A percentile compares a stretch with the other conserved stretches of the same genome.
Conservation (phyloP, 2,888 invertebrate genomes). For the Drosophila fulvimacula region DNA sequence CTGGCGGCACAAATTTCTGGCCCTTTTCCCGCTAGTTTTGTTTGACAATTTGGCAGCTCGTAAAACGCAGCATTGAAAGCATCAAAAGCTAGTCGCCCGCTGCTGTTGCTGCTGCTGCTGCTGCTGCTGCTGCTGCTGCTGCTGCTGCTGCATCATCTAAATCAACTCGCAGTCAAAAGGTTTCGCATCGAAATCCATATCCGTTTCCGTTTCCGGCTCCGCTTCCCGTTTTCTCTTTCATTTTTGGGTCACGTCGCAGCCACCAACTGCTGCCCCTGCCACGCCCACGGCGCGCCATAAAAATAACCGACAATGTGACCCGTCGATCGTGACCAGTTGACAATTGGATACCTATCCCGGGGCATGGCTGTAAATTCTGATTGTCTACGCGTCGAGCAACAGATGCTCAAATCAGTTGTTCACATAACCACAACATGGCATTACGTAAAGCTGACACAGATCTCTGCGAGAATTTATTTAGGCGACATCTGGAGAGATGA, state of each 20-base stretch:
- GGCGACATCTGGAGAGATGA: not conserved
- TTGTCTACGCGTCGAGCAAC: slow-evolving; percentile 13
- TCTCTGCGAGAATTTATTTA: not conserved
- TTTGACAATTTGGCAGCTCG: slow-evolving; percentile 70
- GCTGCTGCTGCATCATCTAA: slow-evolving; percentile 62
- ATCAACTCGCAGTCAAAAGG: slow-evolving; percentile 52
- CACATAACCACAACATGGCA: not conserved
- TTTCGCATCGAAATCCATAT: slow-evolving; percentile 4
- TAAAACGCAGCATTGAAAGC: slow-evolving; percentile 57
- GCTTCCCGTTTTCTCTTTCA: slow-evolving; percentile 4
- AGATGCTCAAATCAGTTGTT: slow-evolving; percentile 11
- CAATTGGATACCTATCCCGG: slow-evolving; percentile 1
- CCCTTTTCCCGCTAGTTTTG: slow-evolving; percentile 17
- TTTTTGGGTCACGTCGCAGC: slow-evolving; percentile 41
- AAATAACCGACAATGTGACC: slow-evolving; percentile 5
- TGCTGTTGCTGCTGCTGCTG: slow-evolving; percentile 13
- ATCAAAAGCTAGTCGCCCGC: slow-evolving; percentile 22
- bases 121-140: slow-evolving; percentile 17
- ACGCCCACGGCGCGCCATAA: not conserved
- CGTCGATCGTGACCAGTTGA: slow-evolving; percentile 36
- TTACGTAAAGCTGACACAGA: not conserved
- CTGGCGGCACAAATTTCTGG: slow-evolving; percentile 36
- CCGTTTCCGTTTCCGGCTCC: slow-evolving; percentile 18
- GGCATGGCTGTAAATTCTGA: slow-evolving; percentile 1
- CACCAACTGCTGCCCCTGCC: slow-evolving; percentile 2